Evolutionary conservation across 2,888 invertebrate genomes (phyloP).

Genomic region (Rhaphigaster nebulosa): DNA sequence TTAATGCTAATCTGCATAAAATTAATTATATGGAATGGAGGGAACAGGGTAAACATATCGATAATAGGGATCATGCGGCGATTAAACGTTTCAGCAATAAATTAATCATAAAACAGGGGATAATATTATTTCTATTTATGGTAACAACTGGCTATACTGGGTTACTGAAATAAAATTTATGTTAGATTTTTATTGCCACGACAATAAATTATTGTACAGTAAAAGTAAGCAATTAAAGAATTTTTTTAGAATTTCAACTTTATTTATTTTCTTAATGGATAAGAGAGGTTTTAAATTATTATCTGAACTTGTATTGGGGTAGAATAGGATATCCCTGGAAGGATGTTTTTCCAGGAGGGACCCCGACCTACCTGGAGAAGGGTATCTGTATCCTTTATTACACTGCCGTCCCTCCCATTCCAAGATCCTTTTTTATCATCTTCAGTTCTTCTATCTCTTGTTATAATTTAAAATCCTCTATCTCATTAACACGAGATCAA

Average conservation of each 20-base stretch:
- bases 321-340: neutral
- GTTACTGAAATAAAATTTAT: no score
- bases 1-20: neutral
- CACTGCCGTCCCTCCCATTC: neutral
- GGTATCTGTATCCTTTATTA: neutral
- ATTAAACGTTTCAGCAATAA: neutral
- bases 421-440: neutral
- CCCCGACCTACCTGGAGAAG: conserved; percentile 2
- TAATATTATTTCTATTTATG: neutral
- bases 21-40: neutral
- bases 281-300: neutral
- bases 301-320: neutral
- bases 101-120: neutral
- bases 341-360: neutral
- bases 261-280: neutral
- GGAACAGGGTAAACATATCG: neutral
- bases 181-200: no score
- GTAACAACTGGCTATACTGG: no score
- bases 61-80: no score
- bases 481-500: neutral
- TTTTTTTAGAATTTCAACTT: no score
- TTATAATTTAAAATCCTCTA: neutral
- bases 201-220: no score
- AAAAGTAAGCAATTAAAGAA: no score
- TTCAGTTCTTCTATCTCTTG: neutral